phyloP scores from a whole-genome alignment of 2,797 vertebrate genomes.

The Ispidina lecontei region DNA sequence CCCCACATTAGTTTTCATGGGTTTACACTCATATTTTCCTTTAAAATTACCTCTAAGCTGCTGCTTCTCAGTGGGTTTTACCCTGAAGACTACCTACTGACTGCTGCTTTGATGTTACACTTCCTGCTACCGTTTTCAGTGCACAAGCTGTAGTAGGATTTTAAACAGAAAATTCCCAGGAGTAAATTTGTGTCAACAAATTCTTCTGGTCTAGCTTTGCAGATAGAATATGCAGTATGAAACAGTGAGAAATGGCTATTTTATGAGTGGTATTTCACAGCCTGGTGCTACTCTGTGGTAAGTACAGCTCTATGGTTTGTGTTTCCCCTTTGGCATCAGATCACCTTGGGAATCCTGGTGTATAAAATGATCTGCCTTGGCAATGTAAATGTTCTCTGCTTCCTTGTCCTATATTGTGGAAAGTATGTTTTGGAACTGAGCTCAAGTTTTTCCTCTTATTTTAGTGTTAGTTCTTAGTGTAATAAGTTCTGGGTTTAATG shows the following conservation, averaged over 20 bases:
- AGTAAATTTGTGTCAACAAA: background rate
- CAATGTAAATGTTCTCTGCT: background rate
- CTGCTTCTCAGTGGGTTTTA: slow-evolving; percentile 35
- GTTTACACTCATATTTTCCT: too few species aligned
- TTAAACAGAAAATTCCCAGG: background rate
- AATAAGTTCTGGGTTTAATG: background rate
- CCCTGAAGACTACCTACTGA: background rate
- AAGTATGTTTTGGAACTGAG: background rate
- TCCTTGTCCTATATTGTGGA: background rate
- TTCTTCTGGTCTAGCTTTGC: background rate
- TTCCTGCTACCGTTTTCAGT: background rate
- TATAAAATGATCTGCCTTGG: background rate
- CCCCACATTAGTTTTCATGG: too few species aligned
- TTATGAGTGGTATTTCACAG: background rate
- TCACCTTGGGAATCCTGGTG: background rate
- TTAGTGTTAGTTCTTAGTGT: background rate
- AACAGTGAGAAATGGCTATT: background rate
- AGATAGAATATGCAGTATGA: background rate
- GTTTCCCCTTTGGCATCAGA: background rate
- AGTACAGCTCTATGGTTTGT: background rate
- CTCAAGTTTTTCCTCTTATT: background rate
- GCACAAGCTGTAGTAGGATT: background rate
- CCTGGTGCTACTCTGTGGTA: background rate
- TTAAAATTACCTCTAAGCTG: background rate
- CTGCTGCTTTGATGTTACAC: background rate